Percentiles rank a stretch among this genome's conserved stretches.
Evolutionary conservation across 2,797 vertebrate genomes (phyloP).

Genomic region (Heliangelus exortis): DNA sequence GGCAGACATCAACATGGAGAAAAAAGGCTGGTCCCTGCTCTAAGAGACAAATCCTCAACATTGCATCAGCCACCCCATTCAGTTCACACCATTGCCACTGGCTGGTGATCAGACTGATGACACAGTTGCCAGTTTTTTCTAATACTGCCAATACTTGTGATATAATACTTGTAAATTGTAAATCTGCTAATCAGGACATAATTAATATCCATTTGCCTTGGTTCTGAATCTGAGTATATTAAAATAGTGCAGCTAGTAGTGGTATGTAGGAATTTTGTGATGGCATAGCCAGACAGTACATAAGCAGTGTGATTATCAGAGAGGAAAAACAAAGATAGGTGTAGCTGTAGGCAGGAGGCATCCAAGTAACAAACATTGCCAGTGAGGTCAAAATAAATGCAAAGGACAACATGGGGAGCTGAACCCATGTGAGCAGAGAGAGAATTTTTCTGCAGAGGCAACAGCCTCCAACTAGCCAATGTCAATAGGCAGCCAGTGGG

Average conservation of each 20-base stretch:
- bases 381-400: background rate
- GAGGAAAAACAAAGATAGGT: background rate
- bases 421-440: background rate
- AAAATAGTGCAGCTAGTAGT: background rate
- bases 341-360: background rate
- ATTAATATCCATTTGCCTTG: background rate
- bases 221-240: background rate
- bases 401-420: background rate
- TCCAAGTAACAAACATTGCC: background rate
- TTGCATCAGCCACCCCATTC: background rate
- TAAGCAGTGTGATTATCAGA: background rate
- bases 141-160: background rate
- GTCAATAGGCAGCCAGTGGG: background rate
- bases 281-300: fast-evolving
- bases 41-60: background rate
- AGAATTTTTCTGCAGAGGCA: background rate
- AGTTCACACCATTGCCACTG: fast-evolving
- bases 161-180: background rate
- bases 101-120: background rate
- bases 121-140: background rate
- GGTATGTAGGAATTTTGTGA: background rate
- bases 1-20: background rate
- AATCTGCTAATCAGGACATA: background rate
- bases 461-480: background rate
- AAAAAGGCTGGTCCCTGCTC: background rate